Evolutionary conservation across 2,113 vertebrate species (phyloP).

Genomic region (Casuarius casuarius): DNA sequence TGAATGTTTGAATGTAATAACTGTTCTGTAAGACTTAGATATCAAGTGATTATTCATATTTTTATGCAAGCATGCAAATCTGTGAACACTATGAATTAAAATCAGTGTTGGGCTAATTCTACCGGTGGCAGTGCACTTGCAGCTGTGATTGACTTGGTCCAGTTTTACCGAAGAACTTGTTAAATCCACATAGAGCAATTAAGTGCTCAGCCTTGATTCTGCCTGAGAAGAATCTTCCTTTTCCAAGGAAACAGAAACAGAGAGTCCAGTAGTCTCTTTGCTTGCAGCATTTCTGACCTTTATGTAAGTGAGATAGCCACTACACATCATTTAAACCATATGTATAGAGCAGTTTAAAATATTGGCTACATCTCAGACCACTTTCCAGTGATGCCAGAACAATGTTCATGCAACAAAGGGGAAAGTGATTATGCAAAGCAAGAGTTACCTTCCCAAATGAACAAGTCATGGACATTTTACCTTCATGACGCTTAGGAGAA

Average conservation of each 20-base stretch:
- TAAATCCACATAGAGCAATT: background rate
- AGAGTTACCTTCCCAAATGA: slow-evolving; percentile 11
- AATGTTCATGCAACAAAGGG: background rate
- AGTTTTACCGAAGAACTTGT: background rate
- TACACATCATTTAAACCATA: slow-evolving; percentile 11
- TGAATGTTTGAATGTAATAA: background rate
- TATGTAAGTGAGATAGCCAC: slow-evolving; percentile 15
- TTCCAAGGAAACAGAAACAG: background rate
- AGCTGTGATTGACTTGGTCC: background rate
- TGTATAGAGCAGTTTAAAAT: background rate
- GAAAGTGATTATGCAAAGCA: slow-evolving; percentile 22
- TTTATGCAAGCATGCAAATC: background rate
- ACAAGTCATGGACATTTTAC: background rate
- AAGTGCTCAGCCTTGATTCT: background rate
- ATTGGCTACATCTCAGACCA: background rate
- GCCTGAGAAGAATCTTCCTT: background rate
- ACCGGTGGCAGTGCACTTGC: background rate
- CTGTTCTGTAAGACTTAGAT: background rate
- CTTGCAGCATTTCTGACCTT: slow-evolving; percentile 16
- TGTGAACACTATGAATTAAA: background rate
- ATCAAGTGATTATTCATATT: background rate
- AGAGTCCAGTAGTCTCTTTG: background rate
- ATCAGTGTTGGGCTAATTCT: background rate
- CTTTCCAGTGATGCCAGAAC: background rate
- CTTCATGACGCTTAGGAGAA: slow-evolving; percentile 13